Evolutionary conservation across 1,140 invertebrate species (phyloP).

Genomic region (Psix sp.): DNA sequence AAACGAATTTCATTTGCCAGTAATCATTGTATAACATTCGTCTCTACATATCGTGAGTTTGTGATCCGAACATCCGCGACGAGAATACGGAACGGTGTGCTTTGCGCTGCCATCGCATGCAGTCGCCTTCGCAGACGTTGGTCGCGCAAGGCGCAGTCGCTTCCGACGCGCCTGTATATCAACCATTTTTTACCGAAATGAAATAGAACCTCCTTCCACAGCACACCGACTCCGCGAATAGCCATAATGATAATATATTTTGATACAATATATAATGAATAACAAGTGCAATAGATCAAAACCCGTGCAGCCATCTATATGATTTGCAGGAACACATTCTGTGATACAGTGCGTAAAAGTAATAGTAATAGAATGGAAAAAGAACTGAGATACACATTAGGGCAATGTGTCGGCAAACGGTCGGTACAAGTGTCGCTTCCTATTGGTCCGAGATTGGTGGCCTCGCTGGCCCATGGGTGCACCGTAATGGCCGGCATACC

Average conservation of each 20-base stretch:
- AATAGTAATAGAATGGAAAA: constrained; percentile 25
- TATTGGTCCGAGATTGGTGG: constrained; percentile 11
- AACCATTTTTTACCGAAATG: constrained; percentile 16
- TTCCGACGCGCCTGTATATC: constrained; percentile 25
- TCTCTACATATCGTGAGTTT: constrained; percentile 45
- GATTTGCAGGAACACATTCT: constrained; percentile 46
- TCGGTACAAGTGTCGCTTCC: constrained; percentile 49
- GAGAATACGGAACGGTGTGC: too few species aligned
- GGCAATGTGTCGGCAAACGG: constrained; percentile 3
- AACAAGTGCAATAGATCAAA: constrained; percentile 59
- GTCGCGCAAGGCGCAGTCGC: background rate
- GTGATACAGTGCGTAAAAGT: constrained; percentile 45
- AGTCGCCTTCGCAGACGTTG: too few species aligned
- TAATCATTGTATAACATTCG: constrained; percentile 15
- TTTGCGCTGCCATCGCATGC: too few species aligned
- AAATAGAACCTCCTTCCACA: constrained; percentile 10
- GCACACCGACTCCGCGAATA: constrained; percentile 27
- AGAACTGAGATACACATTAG: constrained; percentile 7
- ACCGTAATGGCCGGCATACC: constrained; percentile 41
- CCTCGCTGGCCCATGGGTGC: constrained; percentile 32
- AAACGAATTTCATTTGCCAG: constrained; percentile 7
- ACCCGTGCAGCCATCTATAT: constrained; percentile 41
- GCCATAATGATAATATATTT: constrained; percentile 50
- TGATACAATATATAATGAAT: constrained; percentile 43
- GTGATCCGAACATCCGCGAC: too few species aligned